phyloP scores from a whole-genome alignment of 2,888 invertebrate species.

The Euplexia lucipara region DNA sequence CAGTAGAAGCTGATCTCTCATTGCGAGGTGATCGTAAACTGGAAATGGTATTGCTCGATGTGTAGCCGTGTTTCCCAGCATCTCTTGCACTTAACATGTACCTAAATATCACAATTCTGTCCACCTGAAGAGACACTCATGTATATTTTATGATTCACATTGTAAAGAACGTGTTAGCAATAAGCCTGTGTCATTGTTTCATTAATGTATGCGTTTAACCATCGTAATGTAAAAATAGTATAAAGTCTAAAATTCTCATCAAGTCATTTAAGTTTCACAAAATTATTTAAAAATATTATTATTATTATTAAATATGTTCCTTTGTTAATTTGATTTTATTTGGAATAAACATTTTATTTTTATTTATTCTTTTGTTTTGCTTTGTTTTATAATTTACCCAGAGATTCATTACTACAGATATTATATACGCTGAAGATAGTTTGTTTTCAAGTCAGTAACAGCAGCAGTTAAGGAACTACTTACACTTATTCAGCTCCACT shows the following conservation, averaged over 20 bases:
- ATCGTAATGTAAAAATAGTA: slow-evolving; percentile 31
- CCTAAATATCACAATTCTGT: slow-evolving; percentile 49
- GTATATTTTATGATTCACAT: slow-evolving; percentile 52
- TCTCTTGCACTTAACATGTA: slow-evolving; percentile 5
- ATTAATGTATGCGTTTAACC: slow-evolving; percentile 37
- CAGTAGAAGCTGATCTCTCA: too few species aligned
- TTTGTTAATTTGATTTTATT: slow-evolving; percentile 69
- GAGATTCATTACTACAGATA: not conserved
- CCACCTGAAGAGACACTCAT: slow-evolving; percentile 52
- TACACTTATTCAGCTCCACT: too few species aligned
- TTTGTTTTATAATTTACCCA: not conserved
- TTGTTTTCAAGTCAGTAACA: too few species aligned
- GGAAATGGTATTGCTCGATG: too few species aligned
- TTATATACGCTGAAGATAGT: too few species aligned
- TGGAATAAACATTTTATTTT: slow-evolving; percentile 66
- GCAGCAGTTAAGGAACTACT: too few species aligned
- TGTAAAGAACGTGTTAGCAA: slow-evolving; percentile 61
- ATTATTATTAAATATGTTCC: slow-evolving; percentile 52
- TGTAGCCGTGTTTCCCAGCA: too few species aligned
- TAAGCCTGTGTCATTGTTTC: slow-evolving; percentile 62
- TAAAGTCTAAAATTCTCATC: slow-evolving; percentile 43
- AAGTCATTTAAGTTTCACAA: slow-evolving; percentile 52
- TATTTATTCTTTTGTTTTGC: slow-evolving; percentile 44
- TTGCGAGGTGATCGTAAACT: too few species aligned
- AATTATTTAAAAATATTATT: slow-evolving; percentile 45